Base-by-base conservation (phyloP, 2,797 vertebrate genomes). In the Hafferia zeledoni region DNA sequence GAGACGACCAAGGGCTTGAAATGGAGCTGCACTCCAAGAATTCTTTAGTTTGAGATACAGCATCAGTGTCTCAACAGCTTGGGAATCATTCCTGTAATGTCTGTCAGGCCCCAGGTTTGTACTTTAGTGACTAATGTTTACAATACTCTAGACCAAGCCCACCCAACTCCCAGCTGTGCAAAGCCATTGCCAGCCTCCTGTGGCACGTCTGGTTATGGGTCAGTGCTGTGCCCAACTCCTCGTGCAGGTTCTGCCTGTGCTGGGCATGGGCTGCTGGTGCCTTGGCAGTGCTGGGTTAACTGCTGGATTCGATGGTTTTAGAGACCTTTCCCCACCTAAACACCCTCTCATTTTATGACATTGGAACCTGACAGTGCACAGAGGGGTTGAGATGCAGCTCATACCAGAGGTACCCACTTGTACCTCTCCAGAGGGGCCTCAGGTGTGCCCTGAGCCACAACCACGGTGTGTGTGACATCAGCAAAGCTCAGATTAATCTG, bases 391-490 rank as follows among this genome's bases (percentile, higher is more conserved):
- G 55, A 56, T 8, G 17, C 49, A 75, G 59, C 5, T 53, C 33
- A 17, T 11, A 35, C 22, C 41, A 25, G 27, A 53, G 63, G 12
- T 27, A 27, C 24, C 9, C 39, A 2, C 31, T 33, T 15, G 6
- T 8, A 6, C 18, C 52, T 57, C 27, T 25, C 13, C 57, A 17
- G 61, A 43, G 49, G 39, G 80, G 13, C 8, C 28, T 39, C 0
- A 0, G 28, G 17, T 52, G 59, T 33, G 71, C n/a, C 10, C 3
- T 5, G 41, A 91, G 57, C 20, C 1, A 56, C 18, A 63, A 31
- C n/a, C 8, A 5, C 30, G 18, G 49, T 0, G 1, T 0, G 17
- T 1, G 17, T 1, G 7, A 60, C 1, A 0, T 3, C 35, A 72
- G 12, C 4, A 2, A 53, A 53, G 30, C 8, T 6, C 5, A 11